Evolutionary conservation across 2,888 invertebrate species (phyloP), one percentile per base, ranked within the genome.

Genomic region (Catocala sponsa): DNA sequence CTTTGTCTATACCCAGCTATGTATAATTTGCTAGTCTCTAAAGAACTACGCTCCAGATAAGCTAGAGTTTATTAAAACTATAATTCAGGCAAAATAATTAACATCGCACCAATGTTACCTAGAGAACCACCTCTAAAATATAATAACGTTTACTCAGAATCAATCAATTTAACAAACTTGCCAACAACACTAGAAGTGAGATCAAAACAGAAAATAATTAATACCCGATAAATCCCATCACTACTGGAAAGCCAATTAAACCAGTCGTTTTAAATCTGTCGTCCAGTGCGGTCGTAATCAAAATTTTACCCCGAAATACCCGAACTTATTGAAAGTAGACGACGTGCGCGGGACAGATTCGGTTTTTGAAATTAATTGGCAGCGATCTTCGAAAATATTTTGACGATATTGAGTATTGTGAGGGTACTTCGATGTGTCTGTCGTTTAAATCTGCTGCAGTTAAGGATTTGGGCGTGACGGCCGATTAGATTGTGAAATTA

Each of bases 231-330:
- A 66, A 64, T 65, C 50, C 67, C 54, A 70, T 64, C 59, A 72
- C 64, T 64, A 72, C 51, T 62, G 58, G 38, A 73, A 70, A 74
- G 74, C 75, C 79, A 82, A 82, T 82, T 82, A 81, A 81, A 80
- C 64, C 61, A 51, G 60, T 68, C 70, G 63, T 74, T 81, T 80
- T 70, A 79, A 81, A 79, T 74, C 76, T 78, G 81, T 81, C 76
- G 67, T 7, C 48, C 63, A 52, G 47, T 63, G 70, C 12, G 65
- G 68, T 59, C 44, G 65, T 71, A 73, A 75, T 75, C 73, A 73
- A 74, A 73, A 75, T 73, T 75, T 76, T 71, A 55, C 52, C 11
- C 53, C 42, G 12, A 48, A 62, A 48, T 48, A 53, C 25, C 52
- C 52, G 60, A 70, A 73, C 43, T 76, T 69, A 76, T 76, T 68